Evolutionary conservation across 1,140 invertebrate species (phyloP).

Genomic region (Manduca sexta): DNA sequence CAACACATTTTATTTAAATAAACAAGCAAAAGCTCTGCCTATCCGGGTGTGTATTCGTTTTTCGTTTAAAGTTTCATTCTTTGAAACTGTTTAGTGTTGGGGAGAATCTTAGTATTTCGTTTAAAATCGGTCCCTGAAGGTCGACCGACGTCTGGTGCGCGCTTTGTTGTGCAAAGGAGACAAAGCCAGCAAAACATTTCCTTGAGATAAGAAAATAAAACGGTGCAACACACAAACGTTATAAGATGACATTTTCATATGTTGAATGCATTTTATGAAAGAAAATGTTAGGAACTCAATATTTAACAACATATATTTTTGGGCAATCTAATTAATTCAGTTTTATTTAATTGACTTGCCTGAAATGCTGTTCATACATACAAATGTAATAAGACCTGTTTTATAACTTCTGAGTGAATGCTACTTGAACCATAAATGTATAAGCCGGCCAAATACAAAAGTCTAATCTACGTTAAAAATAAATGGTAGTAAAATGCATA

Average conservation of each 20-base stretch:
- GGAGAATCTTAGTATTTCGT: conserved; percentile 28
- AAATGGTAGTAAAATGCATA: too few relatives aligned
- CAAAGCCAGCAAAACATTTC: conserved; percentile 28
- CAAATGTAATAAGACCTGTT: too few relatives aligned
- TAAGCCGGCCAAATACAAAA: too few relatives aligned
- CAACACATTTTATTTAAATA: too few relatives aligned
- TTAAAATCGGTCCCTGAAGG: conserved; percentile 36
- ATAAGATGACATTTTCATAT: neutral
- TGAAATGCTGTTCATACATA: too few relatives aligned
- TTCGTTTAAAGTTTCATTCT: conserved; percentile 7
- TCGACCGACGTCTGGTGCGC: conserved; percentile 22
- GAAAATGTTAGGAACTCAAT: too few relatives aligned
- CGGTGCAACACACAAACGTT: conserved; percentile 17
- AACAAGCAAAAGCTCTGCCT: neutral
- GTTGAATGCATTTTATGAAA: neutral
- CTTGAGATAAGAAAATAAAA: conserved; percentile 41
- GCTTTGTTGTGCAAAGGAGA: conserved; percentile 39
- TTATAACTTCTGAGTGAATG: too few relatives aligned
- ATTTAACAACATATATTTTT: too few relatives aligned
- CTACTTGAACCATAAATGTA: too few relatives aligned
- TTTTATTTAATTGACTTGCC: too few relatives aligned
- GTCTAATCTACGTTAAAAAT: too few relatives aligned
- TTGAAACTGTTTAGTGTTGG: conserved; percentile 27
- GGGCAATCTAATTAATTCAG: too few relatives aligned
- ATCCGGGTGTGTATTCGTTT: neutral